Conservation (phyloP, 23 tunicate genomes). For the Phallusia fumigata region DNA sequence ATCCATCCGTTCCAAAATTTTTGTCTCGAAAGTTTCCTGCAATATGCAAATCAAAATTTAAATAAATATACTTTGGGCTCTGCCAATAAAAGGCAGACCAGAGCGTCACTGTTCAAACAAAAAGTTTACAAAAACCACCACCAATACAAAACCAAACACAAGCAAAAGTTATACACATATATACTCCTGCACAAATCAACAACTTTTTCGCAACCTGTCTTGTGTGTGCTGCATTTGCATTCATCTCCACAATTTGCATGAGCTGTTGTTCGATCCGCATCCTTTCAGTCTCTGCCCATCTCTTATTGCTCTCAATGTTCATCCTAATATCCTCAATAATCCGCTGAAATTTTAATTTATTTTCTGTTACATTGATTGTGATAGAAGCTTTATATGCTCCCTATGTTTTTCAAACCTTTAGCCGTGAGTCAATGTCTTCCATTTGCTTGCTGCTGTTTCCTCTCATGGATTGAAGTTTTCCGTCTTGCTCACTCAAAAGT, state of each 20-base stretch:
- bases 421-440: constrained; percentile 68
- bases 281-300: constrained; percentile 87
- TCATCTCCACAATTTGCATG: constrained; percentile 75
- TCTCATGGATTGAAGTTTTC: constrained; percentile 46
- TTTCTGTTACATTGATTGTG: background rate
- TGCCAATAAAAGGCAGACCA: no score
- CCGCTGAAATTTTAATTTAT: constrained; percentile 26
- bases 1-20: constrained; percentile 61
- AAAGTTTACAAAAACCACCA: no score
- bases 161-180: no score
- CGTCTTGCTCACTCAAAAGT: constrained; percentile 69
- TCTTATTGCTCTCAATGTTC: constrained; percentile 79
- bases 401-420: constrained; percentile 42
- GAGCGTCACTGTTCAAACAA: no score
- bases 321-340: constrained; percentile 84
- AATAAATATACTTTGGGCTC: no score
- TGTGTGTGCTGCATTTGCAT: constrained; percentile 35
- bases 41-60: no score
- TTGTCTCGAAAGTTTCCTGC: constrained; percentile 68
- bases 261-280: constrained; percentile 81
- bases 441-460: constrained; percentile 70
- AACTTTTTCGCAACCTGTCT: constrained; percentile 57
- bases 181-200: no score
- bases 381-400: no score
- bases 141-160: no score